Conservation (phyloP, 2,797 vertebrate genomes). For the Emydoidea blandingii region DNA sequence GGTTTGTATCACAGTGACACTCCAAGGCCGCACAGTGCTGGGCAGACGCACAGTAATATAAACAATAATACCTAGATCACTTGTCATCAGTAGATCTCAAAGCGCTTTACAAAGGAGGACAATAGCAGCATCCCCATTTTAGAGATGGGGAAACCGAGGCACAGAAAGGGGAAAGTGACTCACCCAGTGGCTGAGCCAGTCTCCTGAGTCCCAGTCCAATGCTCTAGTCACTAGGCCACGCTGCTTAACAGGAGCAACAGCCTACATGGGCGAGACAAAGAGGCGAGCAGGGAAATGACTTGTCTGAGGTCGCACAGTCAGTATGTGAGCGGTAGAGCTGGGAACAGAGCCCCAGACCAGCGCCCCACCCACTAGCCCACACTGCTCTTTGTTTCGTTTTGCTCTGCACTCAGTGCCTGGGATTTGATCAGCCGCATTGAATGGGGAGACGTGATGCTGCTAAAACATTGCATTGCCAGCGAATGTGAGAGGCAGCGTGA, state of each 20-base stretch:
- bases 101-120: neutral
- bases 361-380: neutral
- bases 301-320: neutral
- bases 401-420: too few relatives aligned
- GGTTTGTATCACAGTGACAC: too few relatives aligned
- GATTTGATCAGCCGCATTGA: too few relatives aligned
- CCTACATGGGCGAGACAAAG: too few relatives aligned
- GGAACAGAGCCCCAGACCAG: too few relatives aligned
- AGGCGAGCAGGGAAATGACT: neutral
- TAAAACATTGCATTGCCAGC: too few relatives aligned
- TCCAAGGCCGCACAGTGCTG: neutral
- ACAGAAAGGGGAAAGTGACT: neutral
- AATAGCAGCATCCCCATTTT: too few relatives aligned
- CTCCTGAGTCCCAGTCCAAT: neutral
- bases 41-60: too few relatives aligned
- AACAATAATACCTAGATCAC: neutral
- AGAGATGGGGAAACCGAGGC: neutral
- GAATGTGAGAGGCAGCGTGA: too few relatives aligned
- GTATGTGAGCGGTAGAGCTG: neutral
- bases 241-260: neutral
- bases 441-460: too few relatives aligned
- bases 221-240: neutral
- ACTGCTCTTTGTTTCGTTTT: neutral
- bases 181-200: neutral
- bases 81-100: neutral